phyloP scores from a whole-genome alignment of 2,797 vertebrate genomes.

The Ptychobarbus kaznakovi region DNA sequence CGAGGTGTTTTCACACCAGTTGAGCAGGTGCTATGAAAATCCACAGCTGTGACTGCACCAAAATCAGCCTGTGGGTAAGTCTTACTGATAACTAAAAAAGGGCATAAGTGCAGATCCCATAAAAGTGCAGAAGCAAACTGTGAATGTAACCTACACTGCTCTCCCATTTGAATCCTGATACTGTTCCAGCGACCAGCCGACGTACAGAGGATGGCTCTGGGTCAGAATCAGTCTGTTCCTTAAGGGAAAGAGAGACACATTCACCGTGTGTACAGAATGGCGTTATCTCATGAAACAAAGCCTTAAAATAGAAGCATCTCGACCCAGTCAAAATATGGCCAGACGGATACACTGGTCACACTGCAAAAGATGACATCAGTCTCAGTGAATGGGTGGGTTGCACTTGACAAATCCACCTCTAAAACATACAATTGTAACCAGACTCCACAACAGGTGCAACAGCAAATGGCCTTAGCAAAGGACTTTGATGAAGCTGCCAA shows the following conservation, averaged over 20 bases:
- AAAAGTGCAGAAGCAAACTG: conserved; percentile 59
- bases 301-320: conserved; percentile 19
- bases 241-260: conserved; percentile 75
- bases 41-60: neutral
- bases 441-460: conserved; percentile 45
- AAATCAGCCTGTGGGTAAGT: neutral
- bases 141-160: conserved; percentile 83
- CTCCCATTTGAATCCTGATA: conserved; percentile 95
- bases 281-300: conserved; percentile 22
- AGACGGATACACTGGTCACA: neutral
- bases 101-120: conserved; percentile 32
- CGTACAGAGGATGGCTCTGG: conserved; percentile 94
- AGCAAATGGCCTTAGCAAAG: conserved; percentile 39
- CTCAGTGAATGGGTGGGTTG: conserved; percentile 53
- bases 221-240: conserved; percentile 96
- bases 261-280: conserved; percentile 68
- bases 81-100: neutral
- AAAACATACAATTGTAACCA: conserved; percentile 44
- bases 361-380: conserved; percentile 34
- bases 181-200: conserved; percentile 90
- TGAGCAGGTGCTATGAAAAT: neutral
- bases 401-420: conserved; percentile 13
- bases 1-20: neutral
- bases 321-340: conserved; percentile 25
- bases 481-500: conserved; percentile 27